Conservation (phyloP, 2,888 invertebrate genomes). For the Diplazon laetatorius region DNA sequence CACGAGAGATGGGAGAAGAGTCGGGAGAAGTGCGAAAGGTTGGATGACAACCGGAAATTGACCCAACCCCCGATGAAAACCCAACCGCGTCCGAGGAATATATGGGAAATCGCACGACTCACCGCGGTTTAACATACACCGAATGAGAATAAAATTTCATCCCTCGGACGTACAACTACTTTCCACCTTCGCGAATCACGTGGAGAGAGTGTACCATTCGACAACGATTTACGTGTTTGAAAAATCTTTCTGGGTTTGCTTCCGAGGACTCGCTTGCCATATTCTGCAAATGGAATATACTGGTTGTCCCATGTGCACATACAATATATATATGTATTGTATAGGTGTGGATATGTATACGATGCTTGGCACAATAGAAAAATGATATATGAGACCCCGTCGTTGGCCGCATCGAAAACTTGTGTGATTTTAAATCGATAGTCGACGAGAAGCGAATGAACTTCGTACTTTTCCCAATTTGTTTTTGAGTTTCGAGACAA, state of each 20-base stretch:
- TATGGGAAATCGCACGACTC: too few relatives aligned
- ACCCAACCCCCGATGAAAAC: constrained; percentile 40
- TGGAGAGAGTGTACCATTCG: constrained; percentile 20
- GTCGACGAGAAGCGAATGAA: constrained; percentile 9
- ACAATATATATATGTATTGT: too few relatives aligned
- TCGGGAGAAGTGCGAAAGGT: constrained; percentile 53
- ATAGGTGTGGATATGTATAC: background rate
- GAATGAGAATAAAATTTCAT: constrained; percentile 58
- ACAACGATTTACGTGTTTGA: constrained; percentile 58
- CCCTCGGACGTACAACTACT: constrained; percentile 15
- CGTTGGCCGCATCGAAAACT: constrained; percentile 20
- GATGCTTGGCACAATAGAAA: constrained; percentile 2
- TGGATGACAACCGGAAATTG: constrained; percentile 61
- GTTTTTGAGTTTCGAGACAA: constrained; percentile 29
- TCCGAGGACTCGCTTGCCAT: constrained; percentile 28
- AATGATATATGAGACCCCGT: background rate
- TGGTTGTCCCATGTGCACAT: too few relatives aligned
- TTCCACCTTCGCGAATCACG: constrained; percentile 15
- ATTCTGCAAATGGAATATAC: constrained; percentile 44
- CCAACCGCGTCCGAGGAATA: background rate
- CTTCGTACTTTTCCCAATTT: constrained; percentile 13
- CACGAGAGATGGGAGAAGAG: constrained; percentile 5
- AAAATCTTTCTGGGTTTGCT: constrained; percentile 49
- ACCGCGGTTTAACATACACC: constrained; percentile 17
- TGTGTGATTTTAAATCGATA: constrained; percentile 23